Evolutionary conservation across 2,888 invertebrate species (phyloP), one percentile per base, ranked within the genome.

Genomic region (Monochamus alternatus): DNA sequence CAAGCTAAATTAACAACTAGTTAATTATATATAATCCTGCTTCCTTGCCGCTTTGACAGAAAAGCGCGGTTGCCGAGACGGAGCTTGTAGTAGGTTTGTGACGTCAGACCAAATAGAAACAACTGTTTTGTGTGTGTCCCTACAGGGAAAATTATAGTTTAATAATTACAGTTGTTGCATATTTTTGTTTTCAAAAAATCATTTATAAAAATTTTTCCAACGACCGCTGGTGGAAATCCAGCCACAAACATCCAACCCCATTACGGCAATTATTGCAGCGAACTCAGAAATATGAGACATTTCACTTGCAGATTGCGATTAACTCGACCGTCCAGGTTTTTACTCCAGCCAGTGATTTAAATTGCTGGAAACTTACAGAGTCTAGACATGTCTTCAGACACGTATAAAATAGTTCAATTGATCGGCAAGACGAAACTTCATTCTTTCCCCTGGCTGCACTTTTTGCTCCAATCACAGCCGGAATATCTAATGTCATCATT

Each of bases 221-320:
- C 30, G 22, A 63, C 55, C 74, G 22, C 58, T 55, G 63, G 63
- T 44, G 71, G 32, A 65, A 65, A 10, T 58, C n/a, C 38, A 38
- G 51, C n/a, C 10, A 30, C 12, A 5, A 10, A 9, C n/a, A 22
- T 38, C 44, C 44, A n/a, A n/a, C 22, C 47, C 70, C 67, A 76
- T 76, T 70, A 70, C 38, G 68, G 66, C 75, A 76, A 70, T 77
- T 77, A 76, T 77, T 69, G 65, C 69, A 73, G 66, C 77, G 72
- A 60, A 60, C 71, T 72, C 78, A 78, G 80, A 81, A 80, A 80
- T 82, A 84, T 84, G 81, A 84, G 81, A 78, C 81, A 84, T 84
- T 84, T 83, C 82, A 83, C 83, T 84, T 83, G 84, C 83, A 84
- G 81, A 84, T 83, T 81, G 81, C 78, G 82, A 84, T 84, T 84